Evolutionary conservation across 2,113 vertebrate species (phyloP).

Genomic region (Phocoena phocoena): DNA sequence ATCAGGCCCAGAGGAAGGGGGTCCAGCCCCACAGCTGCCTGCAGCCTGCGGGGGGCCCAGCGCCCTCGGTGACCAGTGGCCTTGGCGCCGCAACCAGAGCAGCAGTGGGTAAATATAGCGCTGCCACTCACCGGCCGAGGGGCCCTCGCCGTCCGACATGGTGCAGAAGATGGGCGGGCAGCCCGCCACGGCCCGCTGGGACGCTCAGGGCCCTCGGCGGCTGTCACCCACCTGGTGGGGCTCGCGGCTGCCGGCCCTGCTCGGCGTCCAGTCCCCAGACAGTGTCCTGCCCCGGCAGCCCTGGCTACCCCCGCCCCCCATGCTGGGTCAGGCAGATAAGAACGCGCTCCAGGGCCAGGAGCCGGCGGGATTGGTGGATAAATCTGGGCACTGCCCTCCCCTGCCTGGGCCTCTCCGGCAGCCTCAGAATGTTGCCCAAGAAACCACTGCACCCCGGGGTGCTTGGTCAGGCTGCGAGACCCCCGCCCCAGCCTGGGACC

Average conservation of each 20-base stretch:
- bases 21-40: constrained; percentile 21
- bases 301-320: constrained; percentile 67
- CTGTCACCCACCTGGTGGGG: constrained; percentile 53
- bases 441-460: neutral
- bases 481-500: neutral
- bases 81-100: constrained; percentile 81
- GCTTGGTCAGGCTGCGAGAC: neutral
- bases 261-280: neutral
- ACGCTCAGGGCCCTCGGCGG: neutral
- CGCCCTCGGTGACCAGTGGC: neutral
- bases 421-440: constrained; percentile 23
- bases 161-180: constrained; percentile 71
- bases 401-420: constrained; percentile 81
- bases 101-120: constrained; percentile 86
- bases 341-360: constrained; percentile 86
- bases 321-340: constrained; percentile 89
- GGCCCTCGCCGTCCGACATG: constrained; percentile 98
- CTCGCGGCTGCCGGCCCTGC: neutral
- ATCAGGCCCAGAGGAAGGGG: neutral
- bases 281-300: constrained; percentile 34
- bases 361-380: constrained; percentile 94
- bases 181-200: constrained; percentile 18
- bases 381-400: constrained; percentile 92
- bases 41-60: neutral
- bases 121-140: constrained; percentile 91